Conservation (phyloP, 2,888 invertebrate species). For the Eupeodes luniger region DNA sequence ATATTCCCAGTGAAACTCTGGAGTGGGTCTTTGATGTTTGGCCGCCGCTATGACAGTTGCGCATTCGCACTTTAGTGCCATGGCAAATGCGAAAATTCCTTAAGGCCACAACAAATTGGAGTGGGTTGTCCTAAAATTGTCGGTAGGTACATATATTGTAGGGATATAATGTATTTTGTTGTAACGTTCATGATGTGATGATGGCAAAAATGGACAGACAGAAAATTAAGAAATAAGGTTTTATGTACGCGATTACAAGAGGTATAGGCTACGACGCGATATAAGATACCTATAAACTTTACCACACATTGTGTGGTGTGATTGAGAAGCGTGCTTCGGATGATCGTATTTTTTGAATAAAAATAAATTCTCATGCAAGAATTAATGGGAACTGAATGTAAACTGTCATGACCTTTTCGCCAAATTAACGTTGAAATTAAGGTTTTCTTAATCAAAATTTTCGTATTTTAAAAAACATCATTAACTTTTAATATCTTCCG, state of each 20-base stretch:
- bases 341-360: not conserved
- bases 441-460: too few relatives aligned
- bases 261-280: not conserved
- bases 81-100: conserved; percentile 68
- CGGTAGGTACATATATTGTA: not conserved
- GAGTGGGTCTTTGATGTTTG: conserved; percentile 55
- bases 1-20: conserved; percentile 25
- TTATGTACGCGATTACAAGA: conserved; percentile 19
- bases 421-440: too few relatives aligned
- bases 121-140: conserved; percentile 70
- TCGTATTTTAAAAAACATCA: too few relatives aligned
- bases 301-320: conserved; percentile 60
- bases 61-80: conserved; percentile 75
- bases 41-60: conserved; percentile 73
- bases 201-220: conserved; percentile 22
- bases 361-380: conserved; percentile 1
- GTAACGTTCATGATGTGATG: conserved; percentile 20
- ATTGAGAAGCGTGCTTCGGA: conserved; percentile 50
- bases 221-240: conserved; percentile 69
- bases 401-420: too few relatives aligned
- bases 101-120: conserved; percentile 46
- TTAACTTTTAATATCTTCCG: too few relatives aligned
- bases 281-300: not conserved
- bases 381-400: not conserved
- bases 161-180: conserved; percentile 20